Evolutionary conservation across 2,113 vertebrate genomes (phyloP), one percentile per base, ranked within the genome.

Genomic region (Pelodiscus sinensis): DNA sequence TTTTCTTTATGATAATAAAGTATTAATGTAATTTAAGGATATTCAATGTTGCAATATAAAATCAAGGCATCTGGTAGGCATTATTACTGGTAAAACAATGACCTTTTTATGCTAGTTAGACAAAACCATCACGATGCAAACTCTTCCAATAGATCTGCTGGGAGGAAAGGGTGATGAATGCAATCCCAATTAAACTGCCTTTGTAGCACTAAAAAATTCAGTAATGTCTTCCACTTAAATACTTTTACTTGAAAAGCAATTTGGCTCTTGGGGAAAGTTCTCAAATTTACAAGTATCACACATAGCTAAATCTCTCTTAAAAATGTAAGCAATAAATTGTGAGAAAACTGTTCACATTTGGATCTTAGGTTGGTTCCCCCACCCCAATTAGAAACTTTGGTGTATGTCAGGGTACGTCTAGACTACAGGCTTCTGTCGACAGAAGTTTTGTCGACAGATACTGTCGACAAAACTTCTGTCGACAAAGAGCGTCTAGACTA

Each of bases 31-130:
- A 95, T 93, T 44, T 95, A 93, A 81, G 75, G 79, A 79, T 93
- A 92, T 81, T 44, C 80, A 93, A 77, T 78, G 58, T 31, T 90
- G 82, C 78, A 86, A 21, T 84, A 60, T 87, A 55, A 89, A 90
- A 75, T 84, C 86, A 82, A 95, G 86, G 84, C 94, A 95, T 95
- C 92, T 95, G 94, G 89, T 92, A 95, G 92, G 86, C 81, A 94
- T 96, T 97, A 93, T 9, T 75, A 44, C 13, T 24, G 6, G 71
- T 44, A 38, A 75, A 75, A 44, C 38, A 44, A 9, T 12, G 19
- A 5, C 38, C 38, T 44, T 77, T 77, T 77, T 6, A 77, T 77
- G 73, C 86, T 94, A 78, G 62, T 91, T 85, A 85, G 77, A 94
- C 80, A 85, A 91, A 93, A 92, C 91, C 89, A 94, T 62, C 81